phyloP scores from a whole-genome alignment of 2,113 vertebrate species.

The Semnornis frantzii region DNA sequence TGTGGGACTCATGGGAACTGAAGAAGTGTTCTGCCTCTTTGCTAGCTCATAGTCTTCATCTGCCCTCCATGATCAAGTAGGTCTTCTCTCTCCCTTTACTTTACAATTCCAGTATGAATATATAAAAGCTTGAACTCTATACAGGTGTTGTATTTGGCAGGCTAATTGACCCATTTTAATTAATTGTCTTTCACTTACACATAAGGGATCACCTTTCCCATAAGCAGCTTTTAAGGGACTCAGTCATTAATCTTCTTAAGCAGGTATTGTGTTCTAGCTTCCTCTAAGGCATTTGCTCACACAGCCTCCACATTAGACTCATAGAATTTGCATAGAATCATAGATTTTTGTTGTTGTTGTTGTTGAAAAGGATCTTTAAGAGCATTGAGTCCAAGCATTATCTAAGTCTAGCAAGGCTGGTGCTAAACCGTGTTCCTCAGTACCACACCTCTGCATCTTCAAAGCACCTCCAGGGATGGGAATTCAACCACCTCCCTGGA shows the following conservation, averaged over 20 bases:
- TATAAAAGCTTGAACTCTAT: conserved; percentile 1
- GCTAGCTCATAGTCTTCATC: neutral
- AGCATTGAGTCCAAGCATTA: no score
- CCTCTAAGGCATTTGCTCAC: conserved; percentile 30
- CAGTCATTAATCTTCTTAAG: conserved; percentile 59
- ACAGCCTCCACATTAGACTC: neutral
- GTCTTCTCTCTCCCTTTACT: neutral
- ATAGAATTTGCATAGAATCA: neutral
- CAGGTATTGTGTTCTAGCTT: conserved; percentile 23
- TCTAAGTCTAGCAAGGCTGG: no score
- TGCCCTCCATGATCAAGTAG: neutral
- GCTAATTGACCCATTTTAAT: conserved; percentile 45
- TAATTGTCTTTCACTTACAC: conserved; percentile 27
- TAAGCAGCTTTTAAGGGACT: conserved; percentile 55
- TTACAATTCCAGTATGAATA: conserved; percentile 1
- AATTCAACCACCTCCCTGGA: no score
- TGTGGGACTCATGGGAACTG: neutral
- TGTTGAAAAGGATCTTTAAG: no score
- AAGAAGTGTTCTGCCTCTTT: neutral
- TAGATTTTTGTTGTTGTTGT: no score
- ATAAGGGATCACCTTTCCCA: conserved; percentile 44
- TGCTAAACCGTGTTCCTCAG: no score
- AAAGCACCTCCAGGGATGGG: no score
- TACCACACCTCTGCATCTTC: no score
- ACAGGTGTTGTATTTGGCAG: conserved; percentile 31